phyloP scores from a whole-genome alignment of 2,888 invertebrate species.

The Eudemis profundana region DNA sequence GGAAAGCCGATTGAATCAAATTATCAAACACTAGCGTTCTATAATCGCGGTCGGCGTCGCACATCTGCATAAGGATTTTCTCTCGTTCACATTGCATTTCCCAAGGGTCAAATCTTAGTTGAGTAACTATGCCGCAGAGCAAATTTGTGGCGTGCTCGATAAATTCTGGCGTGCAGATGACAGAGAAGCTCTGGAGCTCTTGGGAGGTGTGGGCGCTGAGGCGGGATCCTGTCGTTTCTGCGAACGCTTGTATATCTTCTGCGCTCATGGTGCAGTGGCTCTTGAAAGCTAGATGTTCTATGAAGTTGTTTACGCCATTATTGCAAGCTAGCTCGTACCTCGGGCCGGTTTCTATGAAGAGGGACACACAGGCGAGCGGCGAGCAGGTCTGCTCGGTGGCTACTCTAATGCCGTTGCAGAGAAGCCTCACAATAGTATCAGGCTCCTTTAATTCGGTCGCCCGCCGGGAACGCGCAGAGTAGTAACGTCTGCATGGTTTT shows the following conservation, averaged over 20 bases:
- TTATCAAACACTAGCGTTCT: conserved; percentile 74
- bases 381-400: conserved; percentile 60
- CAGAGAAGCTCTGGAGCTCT: conserved; percentile 66
- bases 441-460: neutral
- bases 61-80: conserved; percentile 63
- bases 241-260: conserved; percentile 53
- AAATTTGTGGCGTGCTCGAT: conserved; percentile 50
- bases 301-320: conserved; percentile 71
- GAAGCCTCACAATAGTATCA: conserved; percentile 46
- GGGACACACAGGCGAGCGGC: conserved; percentile 59
- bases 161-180: conserved; percentile 50
- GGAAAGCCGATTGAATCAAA: conserved; percentile 78
- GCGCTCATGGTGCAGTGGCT: conserved; percentile 58
- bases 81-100: conserved; percentile 62
- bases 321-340: conserved; percentile 63
- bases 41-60: conserved; percentile 66
- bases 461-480: neutral
- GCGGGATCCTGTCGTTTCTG: conserved; percentile 54
- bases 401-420: conserved; percentile 66
- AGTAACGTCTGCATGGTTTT: neutral
- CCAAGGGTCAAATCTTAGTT: conserved; percentile 54
- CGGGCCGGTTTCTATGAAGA: conserved; percentile 66
- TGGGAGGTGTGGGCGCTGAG: conserved; percentile 61
- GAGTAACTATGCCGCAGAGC: conserved; percentile 57
- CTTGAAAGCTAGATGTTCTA: conserved; percentile 72